Conservation (phyloP, 2,888 invertebrate species). For the Hetaerina titia region DNA sequence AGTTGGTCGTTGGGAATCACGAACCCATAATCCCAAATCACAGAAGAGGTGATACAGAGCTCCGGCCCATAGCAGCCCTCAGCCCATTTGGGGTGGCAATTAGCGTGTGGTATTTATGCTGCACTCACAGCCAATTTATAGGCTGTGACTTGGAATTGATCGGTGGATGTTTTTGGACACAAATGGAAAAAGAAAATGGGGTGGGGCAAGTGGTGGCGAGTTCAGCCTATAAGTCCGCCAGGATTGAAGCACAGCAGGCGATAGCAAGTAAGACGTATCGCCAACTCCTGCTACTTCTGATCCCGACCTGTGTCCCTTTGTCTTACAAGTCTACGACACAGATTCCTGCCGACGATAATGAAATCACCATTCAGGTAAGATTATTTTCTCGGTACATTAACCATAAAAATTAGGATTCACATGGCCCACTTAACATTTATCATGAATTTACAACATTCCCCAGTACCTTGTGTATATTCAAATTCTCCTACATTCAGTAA, state of each 20-base stretch:
- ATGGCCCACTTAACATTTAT: too few species aligned
- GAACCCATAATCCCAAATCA: background rate
- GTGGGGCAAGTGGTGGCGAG: background rate
- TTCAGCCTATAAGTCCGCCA: background rate
- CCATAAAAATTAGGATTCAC: background rate
- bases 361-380: background rate
- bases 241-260: background rate
- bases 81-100: slow-evolving; percentile 70
- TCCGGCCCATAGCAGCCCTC: slow-evolving; percentile 68
- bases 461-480: too few species aligned
- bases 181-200: background rate
- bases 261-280: background rate
- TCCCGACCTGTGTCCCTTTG: background rate
- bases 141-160: slow-evolving; percentile 25
- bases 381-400: background rate
- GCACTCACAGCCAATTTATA: slow-evolving; percentile 46
- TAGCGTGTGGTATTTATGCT: slow-evolving; percentile 69
- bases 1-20: background rate
- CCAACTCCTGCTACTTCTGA: background rate
- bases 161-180: slow-evolving; percentile 23
- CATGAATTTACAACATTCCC: too few species aligned
- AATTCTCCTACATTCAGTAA: too few species aligned
- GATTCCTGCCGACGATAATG: background rate
- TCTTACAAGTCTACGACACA: background rate
- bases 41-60: background rate